Evolutionary conservation across 1,140 invertebrate species (phyloP).

Genomic region (Orchesella cincta): DNA sequence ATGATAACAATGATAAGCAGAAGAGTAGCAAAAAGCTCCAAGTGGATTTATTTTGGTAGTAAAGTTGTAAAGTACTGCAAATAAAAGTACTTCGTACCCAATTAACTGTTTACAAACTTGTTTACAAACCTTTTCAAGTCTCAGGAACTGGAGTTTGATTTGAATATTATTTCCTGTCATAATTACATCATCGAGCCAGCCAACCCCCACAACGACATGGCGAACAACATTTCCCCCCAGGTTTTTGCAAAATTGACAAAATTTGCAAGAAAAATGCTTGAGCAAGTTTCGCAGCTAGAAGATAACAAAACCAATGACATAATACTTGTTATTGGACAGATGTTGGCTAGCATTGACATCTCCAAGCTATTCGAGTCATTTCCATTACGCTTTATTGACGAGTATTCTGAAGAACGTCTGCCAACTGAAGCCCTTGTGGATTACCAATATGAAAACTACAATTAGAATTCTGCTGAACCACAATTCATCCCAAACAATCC

Average conservation of each 20-base stretch:
- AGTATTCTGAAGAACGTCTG: background rate
- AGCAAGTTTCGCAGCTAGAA: background rate
- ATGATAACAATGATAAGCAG: no score
- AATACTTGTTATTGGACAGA: background rate
- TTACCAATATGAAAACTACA: background rate
- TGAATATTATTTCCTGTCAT: background rate
- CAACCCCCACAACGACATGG: conserved; percentile 2
- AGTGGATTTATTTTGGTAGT: no score
- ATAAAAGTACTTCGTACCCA: no score
- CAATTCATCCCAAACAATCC: background rate
- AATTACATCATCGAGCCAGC: conserved; percentile 14
- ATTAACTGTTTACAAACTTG: no score
- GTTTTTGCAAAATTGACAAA: background rate
- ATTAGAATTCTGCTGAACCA: background rate
- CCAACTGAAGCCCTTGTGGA: background rate
- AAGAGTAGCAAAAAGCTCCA: no score
- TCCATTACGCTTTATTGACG: background rate
- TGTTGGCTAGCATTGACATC: no score
- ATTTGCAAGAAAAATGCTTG: conserved; percentile 1
- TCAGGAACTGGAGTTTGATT: no score
- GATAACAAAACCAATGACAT: background rate
- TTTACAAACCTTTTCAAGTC: no score
- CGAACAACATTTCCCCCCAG: background rate
- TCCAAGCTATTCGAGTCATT: conserved; percentile 7
- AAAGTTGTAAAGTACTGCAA: no score